These are phyloP conservation scores for Drosophila lacertosa DNA, from an alignment of 1,140 invertebrate genomes.

Conservation along the genomic window DNA sequence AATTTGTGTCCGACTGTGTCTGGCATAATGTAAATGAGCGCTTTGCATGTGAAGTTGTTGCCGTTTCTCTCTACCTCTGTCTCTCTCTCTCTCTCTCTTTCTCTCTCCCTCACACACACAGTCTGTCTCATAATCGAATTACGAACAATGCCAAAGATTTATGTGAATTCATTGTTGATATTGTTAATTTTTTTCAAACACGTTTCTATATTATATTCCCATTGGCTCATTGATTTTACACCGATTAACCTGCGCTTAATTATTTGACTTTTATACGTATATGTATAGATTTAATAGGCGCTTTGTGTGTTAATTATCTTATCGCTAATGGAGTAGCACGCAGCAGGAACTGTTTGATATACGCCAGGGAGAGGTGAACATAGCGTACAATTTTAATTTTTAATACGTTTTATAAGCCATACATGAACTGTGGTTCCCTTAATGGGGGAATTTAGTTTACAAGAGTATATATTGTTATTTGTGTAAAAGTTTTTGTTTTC, in stretches of 20 bases:
- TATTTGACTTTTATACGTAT: constrained; percentile 48
- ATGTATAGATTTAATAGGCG: constrained; percentile 64
- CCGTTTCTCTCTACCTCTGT: constrained; percentile 5
- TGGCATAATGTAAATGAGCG: constrained; percentile 63
- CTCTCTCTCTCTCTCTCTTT: neutral
- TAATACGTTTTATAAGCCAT: constrained; percentile 7
- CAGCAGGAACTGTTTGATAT: constrained; percentile 45
- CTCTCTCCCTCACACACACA: neutral
- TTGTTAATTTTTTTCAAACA: constrained; percentile 39
- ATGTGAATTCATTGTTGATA: constrained; percentile 57
- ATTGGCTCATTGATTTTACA: constrained; percentile 73
- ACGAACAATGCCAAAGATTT: constrained; percentile 71
- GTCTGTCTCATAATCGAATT: constrained; percentile 64
- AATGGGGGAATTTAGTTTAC: neutral
- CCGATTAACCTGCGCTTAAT: constrained; percentile 75
- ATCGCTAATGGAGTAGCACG: constrained; percentile 69
- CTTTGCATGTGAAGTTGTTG: constrained; percentile 66
- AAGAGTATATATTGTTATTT: neutral
- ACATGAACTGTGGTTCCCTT: constrained; percentile 26
- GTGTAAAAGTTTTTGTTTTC: neutral
- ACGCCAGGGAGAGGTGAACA: neutral
- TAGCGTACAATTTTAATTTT: neutral
- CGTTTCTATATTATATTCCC: constrained; percentile 68
- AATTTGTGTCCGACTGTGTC: constrained; percentile 30
- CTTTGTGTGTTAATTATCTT: constrained; percentile 79